Evolutionary conservation across 2,113 vertebrate genomes (phyloP).

Genomic region (Balaeniceps rex): DNA sequence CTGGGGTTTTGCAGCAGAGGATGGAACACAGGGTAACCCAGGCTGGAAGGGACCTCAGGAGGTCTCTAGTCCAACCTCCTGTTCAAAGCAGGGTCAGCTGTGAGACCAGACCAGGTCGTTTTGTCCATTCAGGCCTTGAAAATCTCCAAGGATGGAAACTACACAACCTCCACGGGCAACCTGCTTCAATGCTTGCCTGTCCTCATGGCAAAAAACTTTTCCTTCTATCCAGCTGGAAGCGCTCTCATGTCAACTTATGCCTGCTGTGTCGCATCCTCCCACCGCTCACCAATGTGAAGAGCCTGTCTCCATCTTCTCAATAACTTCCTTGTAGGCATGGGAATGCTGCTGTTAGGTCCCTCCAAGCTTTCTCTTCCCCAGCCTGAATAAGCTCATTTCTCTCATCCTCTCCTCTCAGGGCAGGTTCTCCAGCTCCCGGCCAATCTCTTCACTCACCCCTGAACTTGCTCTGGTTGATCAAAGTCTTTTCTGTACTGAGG

Average conservation of each 20-base stretch:
- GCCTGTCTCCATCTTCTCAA: not conserved
- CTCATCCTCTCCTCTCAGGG: not conserved
- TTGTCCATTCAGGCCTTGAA: not conserved
- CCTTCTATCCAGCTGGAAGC: not conserved
- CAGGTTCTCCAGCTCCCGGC: not conserved
- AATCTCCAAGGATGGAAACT: not conserved
- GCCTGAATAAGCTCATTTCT: not conserved
- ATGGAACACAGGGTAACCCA: not conserved
- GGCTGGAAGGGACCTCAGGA: not conserved
- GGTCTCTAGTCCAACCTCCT: not conserved
- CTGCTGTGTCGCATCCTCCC: not conserved
- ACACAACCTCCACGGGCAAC: not conserved
- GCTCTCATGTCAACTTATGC: not conserved
- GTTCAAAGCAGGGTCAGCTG: not conserved
- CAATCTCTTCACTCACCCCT: not conserved
- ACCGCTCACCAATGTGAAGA: not conserved
- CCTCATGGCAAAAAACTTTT: not conserved
- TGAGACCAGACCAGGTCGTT: not conserved
- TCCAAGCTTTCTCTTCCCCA: not conserved
- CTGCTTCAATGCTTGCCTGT: not conserved
- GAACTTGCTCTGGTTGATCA: not conserved
- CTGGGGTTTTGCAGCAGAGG: not conserved
- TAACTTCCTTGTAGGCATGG: not conserved
- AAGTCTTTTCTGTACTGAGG: not conserved
- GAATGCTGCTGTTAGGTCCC: not conserved